These are phyloP conservation scores for Pogonus chalceus DNA, from an alignment of 1,140 invertebrate genomes.

Conservation along the genomic window DNA sequence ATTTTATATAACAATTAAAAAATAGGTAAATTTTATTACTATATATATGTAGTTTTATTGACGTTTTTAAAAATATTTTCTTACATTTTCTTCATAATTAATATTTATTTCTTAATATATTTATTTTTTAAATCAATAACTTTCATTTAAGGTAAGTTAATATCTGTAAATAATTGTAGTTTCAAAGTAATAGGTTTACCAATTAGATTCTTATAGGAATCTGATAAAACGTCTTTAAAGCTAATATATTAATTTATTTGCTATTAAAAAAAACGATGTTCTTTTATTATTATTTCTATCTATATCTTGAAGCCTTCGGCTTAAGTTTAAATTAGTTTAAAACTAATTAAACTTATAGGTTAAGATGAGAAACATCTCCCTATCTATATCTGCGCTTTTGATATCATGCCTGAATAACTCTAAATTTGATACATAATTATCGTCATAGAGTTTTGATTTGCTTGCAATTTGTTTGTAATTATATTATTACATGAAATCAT, in stretches of 20 bases:
- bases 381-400: neutral
- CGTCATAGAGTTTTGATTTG: neutral
- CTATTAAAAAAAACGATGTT: too few species aligned
- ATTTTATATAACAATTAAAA: neutral
- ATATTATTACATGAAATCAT: neutral
- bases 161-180: too few species aligned
- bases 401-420: neutral
- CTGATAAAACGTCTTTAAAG: too few species aligned
- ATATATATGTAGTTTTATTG: neutral
- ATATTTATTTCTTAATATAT: too few species aligned
- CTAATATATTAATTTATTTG: too few species aligned
- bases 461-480: neutral
- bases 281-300: too few species aligned
- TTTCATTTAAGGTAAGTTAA: too few species aligned
- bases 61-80: neutral
- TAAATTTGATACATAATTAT: neutral
- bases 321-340: constrained; percentile 4
- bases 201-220: too few species aligned
- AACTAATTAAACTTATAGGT: constrained; percentile 6
- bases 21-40: neutral
- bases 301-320: too few species aligned
- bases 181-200: too few species aligned
- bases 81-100: neutral
- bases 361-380: neutral
- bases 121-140: too few species aligned